These are phyloP conservation scores for Oncorhynchus masou DNA, from an alignment of 2,113 vertebrate species.

Conservation along the genomic window DNA sequence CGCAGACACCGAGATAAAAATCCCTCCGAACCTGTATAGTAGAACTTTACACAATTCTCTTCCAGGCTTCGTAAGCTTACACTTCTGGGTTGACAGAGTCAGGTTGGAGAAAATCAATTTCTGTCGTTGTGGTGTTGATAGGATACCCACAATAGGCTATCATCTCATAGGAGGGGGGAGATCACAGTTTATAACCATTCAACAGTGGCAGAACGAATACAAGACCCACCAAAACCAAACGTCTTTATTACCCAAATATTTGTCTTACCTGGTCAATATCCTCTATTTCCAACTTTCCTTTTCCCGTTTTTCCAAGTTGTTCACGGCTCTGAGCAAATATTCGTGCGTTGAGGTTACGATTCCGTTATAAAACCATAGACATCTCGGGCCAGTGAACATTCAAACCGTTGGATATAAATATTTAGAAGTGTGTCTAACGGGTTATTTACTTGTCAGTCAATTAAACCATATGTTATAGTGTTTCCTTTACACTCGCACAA, in stretches of 20 bases:
- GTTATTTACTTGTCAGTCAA: constrained; percentile 64
- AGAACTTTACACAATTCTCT: too few species aligned
- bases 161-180: neutral
- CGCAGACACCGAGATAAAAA: neutral
- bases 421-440: constrained; percentile 60
- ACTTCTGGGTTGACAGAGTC: neutral
- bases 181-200: neutral
- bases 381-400: constrained; percentile 29
- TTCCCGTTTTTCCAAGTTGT: constrained; percentile 54
- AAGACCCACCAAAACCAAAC: neutral
- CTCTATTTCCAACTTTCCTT: constrained; percentile 49
- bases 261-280: constrained; percentile 64
- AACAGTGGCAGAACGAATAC: neutral
- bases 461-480: neutral
- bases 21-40: neutral
- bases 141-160: neutral
- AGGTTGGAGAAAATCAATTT: neutral
- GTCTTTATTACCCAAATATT: constrained; percentile 12
- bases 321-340: constrained; percentile 44
- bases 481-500: constrained; percentile 15
- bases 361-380: neutral
- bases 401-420: constrained; percentile 4
- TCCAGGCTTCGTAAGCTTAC: too few species aligned
- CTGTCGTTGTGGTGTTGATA: neutral
- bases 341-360: constrained; percentile 30